phyloP scores from a whole-genome alignment of 2,797 vertebrate genomes.

The Podarcis lilfordi region DNA sequence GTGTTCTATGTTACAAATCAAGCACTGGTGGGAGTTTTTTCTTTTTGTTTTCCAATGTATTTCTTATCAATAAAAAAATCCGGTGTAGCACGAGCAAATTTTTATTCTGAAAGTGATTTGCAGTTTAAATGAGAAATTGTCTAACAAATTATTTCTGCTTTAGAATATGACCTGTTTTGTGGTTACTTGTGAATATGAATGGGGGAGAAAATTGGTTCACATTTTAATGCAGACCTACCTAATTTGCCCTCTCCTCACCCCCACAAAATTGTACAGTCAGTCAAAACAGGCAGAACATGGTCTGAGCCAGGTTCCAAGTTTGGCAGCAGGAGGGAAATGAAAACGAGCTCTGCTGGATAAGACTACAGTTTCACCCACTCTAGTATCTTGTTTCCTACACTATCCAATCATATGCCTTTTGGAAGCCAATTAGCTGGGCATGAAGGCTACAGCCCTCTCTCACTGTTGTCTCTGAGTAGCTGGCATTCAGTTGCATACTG shows the following conservation, averaged over 20 bases:
- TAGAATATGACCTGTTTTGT: constrained; percentile 49
- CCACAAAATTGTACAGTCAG: no score
- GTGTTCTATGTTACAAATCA: no score
- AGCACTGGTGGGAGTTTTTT: no score
- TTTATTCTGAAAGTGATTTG: constrained; percentile 5
- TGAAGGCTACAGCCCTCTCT: neutral
- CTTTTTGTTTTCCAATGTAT: no score
- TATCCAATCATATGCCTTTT: no score
- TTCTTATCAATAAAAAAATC: no score
- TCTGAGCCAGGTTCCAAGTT: neutral
- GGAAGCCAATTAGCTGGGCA: neutral
- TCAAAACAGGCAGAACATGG: no score
- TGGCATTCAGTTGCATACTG: neutral
- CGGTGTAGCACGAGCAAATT: no score
- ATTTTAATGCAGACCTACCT: no score
- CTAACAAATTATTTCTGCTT: constrained; percentile 46
- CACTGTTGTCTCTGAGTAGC: neutral
- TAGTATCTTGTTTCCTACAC: neutral
- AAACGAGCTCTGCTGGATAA: neutral
- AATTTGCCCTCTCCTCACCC: no score
- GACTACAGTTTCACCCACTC: neutral
- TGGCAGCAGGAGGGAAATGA: neutral
- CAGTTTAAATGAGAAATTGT: constrained; percentile 51
- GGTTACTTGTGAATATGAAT: no score
- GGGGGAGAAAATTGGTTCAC: no score